These are phyloP conservation scores for Canis aureus DNA, from an alignment of 2,113 vertebrate genomes.

Conservation along the genomic window DNA sequence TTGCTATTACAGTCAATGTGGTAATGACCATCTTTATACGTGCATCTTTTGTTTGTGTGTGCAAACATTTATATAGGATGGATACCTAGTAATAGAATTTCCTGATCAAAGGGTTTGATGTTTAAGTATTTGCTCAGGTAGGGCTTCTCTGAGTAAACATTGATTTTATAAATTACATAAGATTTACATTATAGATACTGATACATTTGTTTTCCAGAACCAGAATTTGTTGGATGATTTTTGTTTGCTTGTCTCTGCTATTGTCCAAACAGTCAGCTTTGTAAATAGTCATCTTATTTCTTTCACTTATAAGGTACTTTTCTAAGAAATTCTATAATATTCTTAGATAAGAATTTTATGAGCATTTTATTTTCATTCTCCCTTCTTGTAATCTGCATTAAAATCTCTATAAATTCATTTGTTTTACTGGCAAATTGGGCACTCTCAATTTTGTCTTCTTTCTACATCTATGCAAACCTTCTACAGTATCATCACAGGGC, in stretches of 20 bases:
- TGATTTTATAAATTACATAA: constrained; percentile 47
- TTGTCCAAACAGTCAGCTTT: not conserved
- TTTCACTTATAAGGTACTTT: constrained; percentile 57
- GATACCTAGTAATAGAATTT: constrained; percentile 18
- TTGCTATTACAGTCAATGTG: not conserved
- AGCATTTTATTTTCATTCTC: constrained; percentile 2
- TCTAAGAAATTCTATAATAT: constrained; percentile 37
- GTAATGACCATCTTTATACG: not conserved
- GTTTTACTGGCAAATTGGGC: constrained; percentile 54
- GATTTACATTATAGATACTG: constrained; percentile 36
- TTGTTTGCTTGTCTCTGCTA: constrained; percentile 33
- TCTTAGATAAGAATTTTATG: constrained; percentile 53
- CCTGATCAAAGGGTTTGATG: not conserved
- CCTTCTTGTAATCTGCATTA: constrained; percentile 52
- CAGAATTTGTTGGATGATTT: constrained; percentile 32
- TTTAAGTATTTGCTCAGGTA: constrained; percentile 34
- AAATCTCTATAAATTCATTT: constrained; percentile 57
- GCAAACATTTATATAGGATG: not conserved
- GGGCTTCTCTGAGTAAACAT: not conserved
- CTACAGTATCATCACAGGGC: not conserved
- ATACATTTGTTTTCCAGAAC: constrained; percentile 34
- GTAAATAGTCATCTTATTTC: constrained; percentile 50
- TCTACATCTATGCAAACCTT: constrained; percentile 50
- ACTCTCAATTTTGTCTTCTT: constrained; percentile 16
- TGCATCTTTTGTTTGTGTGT: not conserved